phyloP scores from a whole-genome alignment of 2,888 invertebrate species.

The Endotricha flammealis region DNA sequence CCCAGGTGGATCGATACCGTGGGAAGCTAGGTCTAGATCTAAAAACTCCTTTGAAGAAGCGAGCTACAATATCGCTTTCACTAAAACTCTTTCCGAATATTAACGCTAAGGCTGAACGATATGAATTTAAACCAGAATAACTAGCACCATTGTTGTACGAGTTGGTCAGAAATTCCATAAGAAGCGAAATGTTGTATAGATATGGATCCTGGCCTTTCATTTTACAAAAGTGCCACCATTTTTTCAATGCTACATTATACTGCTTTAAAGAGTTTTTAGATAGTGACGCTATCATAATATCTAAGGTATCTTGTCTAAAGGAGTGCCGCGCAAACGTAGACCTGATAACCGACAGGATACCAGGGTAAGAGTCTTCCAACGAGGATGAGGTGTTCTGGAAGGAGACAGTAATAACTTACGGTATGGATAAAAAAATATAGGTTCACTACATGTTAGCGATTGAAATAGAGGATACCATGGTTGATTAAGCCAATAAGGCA shows the following conservation, averaged over 20 bases:
- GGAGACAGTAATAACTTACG: neutral
- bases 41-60: slow-evolving; percentile 3
- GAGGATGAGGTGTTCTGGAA: neutral
- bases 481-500: too few species aligned
- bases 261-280: neutral
- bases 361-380: slow-evolving; percentile 1
- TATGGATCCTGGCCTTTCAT: neutral
- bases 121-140: neutral
- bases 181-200: neutral
- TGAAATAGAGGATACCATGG: too few species aligned
- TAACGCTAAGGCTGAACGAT: neutral
- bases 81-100: neutral
- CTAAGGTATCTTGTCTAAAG: neutral
- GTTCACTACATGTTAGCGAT: too few species aligned
- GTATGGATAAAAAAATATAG: neutral
- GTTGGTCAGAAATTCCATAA: neutral
- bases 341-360: neutral
- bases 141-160: neutral
- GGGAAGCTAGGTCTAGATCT: neutral
- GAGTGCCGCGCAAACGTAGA: neutral
- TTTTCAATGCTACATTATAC: neutral
- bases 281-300: slow-evolving; percentile 2
- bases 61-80: neutral
- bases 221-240: slow-evolving; percentile 1
- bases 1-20: neutral